A percentile compares a stretch with the other conserved stretches of the same genome.
phyloP scores from a whole-genome alignment of 1,140 invertebrate species.

The Conus ventricosus region DNA sequence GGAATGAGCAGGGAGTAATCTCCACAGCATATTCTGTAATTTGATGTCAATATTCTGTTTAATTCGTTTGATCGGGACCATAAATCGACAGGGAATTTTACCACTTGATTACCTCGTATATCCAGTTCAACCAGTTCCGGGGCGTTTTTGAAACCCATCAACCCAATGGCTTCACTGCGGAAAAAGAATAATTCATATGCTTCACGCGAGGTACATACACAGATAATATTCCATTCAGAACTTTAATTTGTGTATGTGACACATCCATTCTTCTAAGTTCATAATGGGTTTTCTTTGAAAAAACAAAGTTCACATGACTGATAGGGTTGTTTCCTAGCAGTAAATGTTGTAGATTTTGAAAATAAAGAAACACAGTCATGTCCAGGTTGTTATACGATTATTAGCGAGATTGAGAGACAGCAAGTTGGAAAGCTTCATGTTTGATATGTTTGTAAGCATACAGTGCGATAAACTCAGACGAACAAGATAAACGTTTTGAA shows the following conservation, averaged over 20 bases:
- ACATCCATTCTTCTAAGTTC: background rate
- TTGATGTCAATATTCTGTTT: slow-evolving; percentile 30
- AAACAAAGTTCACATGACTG: background rate
- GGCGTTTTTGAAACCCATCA: background rate
- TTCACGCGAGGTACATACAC: slow-evolving; percentile 7
- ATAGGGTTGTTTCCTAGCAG: slow-evolving; percentile 21
- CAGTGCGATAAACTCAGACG: background rate
- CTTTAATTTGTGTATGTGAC: background rate
- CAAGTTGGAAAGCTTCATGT: background rate
- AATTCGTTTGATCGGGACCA: background rate
- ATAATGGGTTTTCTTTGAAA: background rate
- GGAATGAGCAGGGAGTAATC: slow-evolving; percentile 24
- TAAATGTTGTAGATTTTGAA: slow-evolving; percentile 32
- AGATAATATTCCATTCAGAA: background rate
- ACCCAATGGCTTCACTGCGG: background rate
- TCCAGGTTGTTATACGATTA: slow-evolving; percentile 16
- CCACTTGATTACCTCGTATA: background rate
- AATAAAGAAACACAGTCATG: background rate
- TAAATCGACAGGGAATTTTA: background rate
- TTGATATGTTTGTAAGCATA: background rate
- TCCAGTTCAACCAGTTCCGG: background rate
- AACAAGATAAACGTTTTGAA: background rate
- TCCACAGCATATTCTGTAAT: slow-evolving; percentile 48
- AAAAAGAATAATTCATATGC: background rate
- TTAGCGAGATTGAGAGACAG: slow-evolving; percentile 20